Evolutionary conservation across 1,140 invertebrate species (phyloP).

Genomic region (Parasteatoda tepidariorum): DNA sequence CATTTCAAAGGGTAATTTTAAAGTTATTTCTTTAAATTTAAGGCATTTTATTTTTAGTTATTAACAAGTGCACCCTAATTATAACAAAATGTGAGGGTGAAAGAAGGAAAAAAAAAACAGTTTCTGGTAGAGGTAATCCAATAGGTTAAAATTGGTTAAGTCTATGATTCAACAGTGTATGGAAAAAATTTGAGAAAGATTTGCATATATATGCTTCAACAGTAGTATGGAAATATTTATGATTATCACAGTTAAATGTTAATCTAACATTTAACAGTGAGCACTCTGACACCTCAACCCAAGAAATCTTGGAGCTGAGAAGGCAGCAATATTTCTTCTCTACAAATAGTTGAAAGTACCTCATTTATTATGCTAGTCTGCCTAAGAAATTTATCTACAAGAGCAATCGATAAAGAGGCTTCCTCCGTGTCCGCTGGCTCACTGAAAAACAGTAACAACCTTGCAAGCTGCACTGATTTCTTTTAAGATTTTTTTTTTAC

Average conservation of each 20-base stretch:
- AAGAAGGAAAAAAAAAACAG: not conserved
- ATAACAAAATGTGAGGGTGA: not conserved
- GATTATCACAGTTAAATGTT: slow-evolving; percentile 60
- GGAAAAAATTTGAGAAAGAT: not conserved
- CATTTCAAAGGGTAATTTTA: no score
- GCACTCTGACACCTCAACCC: not conserved
- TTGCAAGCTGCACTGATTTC: slow-evolving; percentile 53
- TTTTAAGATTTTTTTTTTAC: not conserved
- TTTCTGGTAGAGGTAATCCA: not conserved
- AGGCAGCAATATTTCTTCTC: not conserved
- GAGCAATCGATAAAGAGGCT: not conserved
- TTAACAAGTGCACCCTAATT: not conserved
- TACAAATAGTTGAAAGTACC: not conserved
- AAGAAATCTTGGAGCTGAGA: not conserved
- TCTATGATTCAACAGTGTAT: not conserved
- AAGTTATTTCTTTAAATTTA: no score
- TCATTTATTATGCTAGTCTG: not conserved
- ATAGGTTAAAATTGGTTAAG: not conserved
- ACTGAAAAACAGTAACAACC: slow-evolving; percentile 10
- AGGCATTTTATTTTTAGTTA: no score
- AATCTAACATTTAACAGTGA: slow-evolving; percentile 57
- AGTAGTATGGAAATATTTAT: slow-evolving; percentile 35
- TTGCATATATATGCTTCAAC: not conserved
- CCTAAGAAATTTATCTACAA: not conserved
- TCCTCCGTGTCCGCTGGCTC: not conserved